Evolutionary conservation across 2,888 invertebrate genomes (phyloP).

Genomic region (Leucozona laternaria): DNA sequence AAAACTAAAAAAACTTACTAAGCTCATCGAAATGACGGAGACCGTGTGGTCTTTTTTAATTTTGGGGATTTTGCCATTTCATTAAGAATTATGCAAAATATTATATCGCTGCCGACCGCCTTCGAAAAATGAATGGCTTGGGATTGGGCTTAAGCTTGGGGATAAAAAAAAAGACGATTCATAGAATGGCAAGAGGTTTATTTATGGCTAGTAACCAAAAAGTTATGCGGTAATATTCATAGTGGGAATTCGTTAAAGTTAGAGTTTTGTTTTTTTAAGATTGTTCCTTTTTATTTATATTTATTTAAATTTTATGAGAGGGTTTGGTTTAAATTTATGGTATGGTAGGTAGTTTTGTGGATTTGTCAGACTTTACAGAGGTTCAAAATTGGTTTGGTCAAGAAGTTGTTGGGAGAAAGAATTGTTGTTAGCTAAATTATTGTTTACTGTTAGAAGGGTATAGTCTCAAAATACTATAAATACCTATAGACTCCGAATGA

Average conservation of each 20-base stretch:
- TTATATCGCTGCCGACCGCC: not conserved
- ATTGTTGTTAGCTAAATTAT: no score
- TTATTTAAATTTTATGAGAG: not conserved
- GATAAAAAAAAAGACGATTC: not conserved
- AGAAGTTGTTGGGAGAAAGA: not conserved
- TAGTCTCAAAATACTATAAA: no score
- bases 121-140: not conserved
- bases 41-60: constrained; percentile 46
- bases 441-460: no score
- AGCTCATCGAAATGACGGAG: not conserved
- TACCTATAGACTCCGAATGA: no score
- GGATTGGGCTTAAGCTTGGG: no score
- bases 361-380: not conserved
- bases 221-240: constrained; percentile 50
- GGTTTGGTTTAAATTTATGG: not conserved
- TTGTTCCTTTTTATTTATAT: not conserved
- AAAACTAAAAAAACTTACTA: not conserved
- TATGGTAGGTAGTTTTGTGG: not conserved
- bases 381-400: not conserved
- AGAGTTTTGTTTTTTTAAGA: not conserved
- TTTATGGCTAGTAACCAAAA: constrained; percentile 1
- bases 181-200: constrained; percentile 17
- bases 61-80: constrained; percentile 31
- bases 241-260: not conserved
- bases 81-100: constrained; percentile 66